Conservation (phyloP, 2,113 vertebrate genomes). For the Lagopus muta region DNA sequence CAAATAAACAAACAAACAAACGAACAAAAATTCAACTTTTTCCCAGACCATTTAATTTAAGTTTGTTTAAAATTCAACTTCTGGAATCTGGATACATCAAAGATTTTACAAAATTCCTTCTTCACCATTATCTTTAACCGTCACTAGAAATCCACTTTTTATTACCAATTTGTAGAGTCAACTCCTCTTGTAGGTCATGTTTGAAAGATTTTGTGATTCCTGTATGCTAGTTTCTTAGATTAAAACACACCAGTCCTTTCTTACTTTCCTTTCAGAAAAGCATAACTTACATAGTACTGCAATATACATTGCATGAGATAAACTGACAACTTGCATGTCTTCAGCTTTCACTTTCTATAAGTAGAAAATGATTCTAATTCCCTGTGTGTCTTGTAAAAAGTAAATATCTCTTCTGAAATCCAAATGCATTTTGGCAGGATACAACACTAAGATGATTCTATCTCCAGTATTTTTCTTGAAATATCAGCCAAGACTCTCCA, state of each 20-base stretch:
- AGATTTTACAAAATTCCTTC: background rate
- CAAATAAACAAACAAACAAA: too few species aligned
- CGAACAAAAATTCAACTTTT: background rate
- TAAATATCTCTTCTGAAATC: slow-evolving; percentile 31
- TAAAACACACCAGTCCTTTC: background rate
- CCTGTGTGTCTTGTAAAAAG: background rate
- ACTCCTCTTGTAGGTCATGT: background rate
- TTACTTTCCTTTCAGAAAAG: background rate
- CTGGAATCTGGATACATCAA: background rate
- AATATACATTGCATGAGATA: slow-evolving; percentile 3
- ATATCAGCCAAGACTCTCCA: slow-evolving; percentile 30
- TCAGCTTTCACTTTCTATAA: background rate
- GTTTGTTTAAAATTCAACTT: background rate
- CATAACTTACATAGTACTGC: slow-evolving; percentile 12
- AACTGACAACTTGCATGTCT: slow-evolving; percentile 1
- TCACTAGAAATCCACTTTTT: background rate
- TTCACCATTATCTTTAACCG: background rate
- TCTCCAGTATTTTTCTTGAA: slow-evolving; percentile 1
- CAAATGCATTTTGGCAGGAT: slow-evolving; percentile 39
- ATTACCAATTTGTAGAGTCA: background rate
- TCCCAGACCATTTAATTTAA: background rate
- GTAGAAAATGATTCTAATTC: slow-evolving; percentile 26
- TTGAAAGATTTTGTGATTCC: background rate
- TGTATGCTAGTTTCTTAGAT: background rate
- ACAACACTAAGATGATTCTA: background rate